A percentile compares a stretch with the other conserved stretches of the same genome.
Evolutionary conservation across 2,113 vertebrate genomes (phyloP).

Genomic region (Anolis sagrei): DNA sequence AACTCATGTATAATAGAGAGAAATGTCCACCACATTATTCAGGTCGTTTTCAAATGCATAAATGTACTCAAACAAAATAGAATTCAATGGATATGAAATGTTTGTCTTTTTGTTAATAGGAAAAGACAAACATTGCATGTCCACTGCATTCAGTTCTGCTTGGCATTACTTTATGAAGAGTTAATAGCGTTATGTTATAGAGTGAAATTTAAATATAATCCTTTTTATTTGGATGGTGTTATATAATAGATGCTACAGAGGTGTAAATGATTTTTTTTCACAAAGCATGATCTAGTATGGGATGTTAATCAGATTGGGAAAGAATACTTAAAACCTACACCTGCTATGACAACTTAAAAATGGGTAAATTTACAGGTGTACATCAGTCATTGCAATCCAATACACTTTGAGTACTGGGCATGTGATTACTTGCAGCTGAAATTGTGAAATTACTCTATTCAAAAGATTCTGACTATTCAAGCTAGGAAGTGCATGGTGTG

Average conservation of each 20-base stretch:
- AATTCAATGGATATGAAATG: not conserved
- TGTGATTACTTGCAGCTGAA: not conserved
- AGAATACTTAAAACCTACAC: not conserved
- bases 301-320: not conserved
- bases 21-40: slow-evolving; percentile 20
- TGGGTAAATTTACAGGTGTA: not conserved
- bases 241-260: not conserved
- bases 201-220: not conserved
- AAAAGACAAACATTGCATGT: not conserved
- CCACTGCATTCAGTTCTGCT: slow-evolving; percentile 2
- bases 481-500: not conserved
- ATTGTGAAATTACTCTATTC: not conserved
- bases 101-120: not conserved
- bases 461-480: not conserved
- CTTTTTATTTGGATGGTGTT: not conserved
- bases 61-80: slow-evolving; percentile 2
- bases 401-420: not conserved
- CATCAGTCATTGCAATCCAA: not conserved
- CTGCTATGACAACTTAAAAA: not conserved
- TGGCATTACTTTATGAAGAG: not conserved
- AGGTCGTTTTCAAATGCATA: not conserved
- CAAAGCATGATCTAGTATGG: no score
- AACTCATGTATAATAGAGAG: slow-evolving; percentile 46
- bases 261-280: not conserved
- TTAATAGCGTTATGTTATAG: not conserved